phyloP scores from a whole-genome alignment of 2,888 invertebrate species.

The Pyralis farinalis region DNA sequence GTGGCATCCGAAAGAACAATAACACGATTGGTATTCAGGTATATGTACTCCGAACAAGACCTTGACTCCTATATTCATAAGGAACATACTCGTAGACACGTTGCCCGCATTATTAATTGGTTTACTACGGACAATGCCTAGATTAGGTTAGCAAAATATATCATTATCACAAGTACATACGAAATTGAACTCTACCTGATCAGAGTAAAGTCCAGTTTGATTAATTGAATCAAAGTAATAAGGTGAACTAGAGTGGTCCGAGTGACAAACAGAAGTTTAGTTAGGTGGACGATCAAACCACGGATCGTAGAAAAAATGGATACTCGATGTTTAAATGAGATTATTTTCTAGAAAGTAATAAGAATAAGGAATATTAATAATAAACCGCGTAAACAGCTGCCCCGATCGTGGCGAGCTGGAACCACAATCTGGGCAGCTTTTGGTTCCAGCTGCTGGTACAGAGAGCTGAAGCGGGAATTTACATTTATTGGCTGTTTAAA shows the following conservation, averaged over 20 bases:
- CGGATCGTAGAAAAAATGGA: constrained; percentile 1
- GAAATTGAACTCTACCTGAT: constrained; percentile 16
- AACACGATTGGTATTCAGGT: neutral
- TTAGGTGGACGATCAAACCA: constrained; percentile 12
- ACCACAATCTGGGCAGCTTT: too few species aligned
- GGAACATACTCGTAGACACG: constrained; percentile 15
- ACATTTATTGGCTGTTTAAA: too few species aligned
- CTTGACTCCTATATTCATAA: constrained; percentile 1
- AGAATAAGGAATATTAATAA: too few species aligned
- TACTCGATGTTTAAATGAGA: too few species aligned
- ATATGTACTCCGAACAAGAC: neutral
- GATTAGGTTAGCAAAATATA: constrained; percentile 31
- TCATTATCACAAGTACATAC: constrained; percentile 15
- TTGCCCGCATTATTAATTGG: constrained; percentile 37
- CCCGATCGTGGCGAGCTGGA: too few species aligned
- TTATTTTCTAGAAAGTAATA: too few species aligned
- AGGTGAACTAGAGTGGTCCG: constrained; percentile 25
- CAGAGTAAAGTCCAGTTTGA: constrained; percentile 20
- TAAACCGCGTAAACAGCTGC: too few species aligned
- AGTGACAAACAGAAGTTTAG: constrained; percentile 39
- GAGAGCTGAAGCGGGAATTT: too few species aligned
- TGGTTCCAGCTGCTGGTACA: too few species aligned
- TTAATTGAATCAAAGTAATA: constrained; percentile 34
- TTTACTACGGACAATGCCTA: constrained; percentile 31
- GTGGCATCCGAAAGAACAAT: neutral